phyloP scores from a whole-genome alignment of 1,140 invertebrate genomes.

The Caerostris extrusa region DNA sequence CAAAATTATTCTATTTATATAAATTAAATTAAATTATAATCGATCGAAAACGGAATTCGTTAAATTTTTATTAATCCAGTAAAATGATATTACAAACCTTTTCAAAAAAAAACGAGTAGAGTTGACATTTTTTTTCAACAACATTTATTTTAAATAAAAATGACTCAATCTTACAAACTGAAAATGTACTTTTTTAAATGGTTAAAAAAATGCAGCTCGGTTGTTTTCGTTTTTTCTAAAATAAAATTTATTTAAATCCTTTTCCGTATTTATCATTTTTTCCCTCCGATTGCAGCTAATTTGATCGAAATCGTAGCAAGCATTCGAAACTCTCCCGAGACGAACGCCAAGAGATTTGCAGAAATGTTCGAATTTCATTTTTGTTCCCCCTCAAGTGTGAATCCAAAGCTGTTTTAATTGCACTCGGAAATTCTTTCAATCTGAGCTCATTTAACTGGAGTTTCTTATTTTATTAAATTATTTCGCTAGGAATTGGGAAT shows the following conservation, averaged over 20 bases:
- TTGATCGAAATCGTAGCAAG: constrained; percentile 35
- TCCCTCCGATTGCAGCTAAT: not conserved
- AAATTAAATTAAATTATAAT: too few relatives aligned
- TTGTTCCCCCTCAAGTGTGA: not conserved
- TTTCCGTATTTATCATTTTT: not conserved
- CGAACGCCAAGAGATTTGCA: constrained; percentile 31
- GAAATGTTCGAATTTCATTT: not conserved
- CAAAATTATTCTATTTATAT: too few relatives aligned
- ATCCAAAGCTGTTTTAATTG: constrained; percentile 45
- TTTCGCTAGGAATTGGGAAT: not conserved
- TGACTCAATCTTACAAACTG: too few relatives aligned
- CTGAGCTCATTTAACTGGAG: not conserved
- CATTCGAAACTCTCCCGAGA: not conserved
- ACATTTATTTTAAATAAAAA: too few relatives aligned
- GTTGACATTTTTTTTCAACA: too few relatives aligned
- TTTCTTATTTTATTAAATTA: constrained; percentile 55
- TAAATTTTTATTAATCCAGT: too few relatives aligned
- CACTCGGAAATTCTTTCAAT: constrained; percentile 48
- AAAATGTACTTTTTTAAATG: too few relatives aligned
- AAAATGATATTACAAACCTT: too few relatives aligned
- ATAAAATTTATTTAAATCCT: not conserved
- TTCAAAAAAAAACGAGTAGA: too few relatives aligned
- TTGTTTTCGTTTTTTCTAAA: not conserved
- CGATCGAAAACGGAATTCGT: too few relatives aligned
- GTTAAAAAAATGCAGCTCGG: not conserved